Evolutionary conservation across 2,113 vertebrate genomes (phyloP), one percentile per base, ranked within the genome.

Genomic region (Acanthochromis polyacanthus): DNA sequence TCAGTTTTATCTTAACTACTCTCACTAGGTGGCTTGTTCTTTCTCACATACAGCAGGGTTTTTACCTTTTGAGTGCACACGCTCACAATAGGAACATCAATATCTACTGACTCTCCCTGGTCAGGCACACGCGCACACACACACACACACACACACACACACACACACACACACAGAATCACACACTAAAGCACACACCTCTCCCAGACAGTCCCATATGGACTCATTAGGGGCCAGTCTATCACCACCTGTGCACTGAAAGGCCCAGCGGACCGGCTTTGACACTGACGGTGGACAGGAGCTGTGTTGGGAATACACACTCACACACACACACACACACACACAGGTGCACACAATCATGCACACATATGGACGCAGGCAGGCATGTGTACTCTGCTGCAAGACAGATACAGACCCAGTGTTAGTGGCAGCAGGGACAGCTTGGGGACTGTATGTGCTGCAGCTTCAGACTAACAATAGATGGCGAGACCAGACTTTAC

Each of bases 141-240:
- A 50, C 36, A 43, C 32, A 48, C 58, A 81, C 3, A 50, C 63
- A 69, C 14, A 63, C 14, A 50, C n/a, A n/a, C 32, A 69, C 0
- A 38, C 14, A 58, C 15, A 60, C 64, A 78, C n/a, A n/a, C n/a
- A n/a, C n/a, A n/a, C n/a, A n/a, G n/a, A n/a, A n/a, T n/a, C n/a
- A n/a, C n/a, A n/a, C 57, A 20, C 74, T 65, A 57, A 60, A 45
- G 57, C 63, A 83, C 81, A 86, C 83, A 69, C 72, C 56, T 64
- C 76, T 88, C 81, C 86, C 88, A 92, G 90, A 92, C 91, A 71
- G 88, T 92, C 90, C 91, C 92, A 92, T 91, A 91, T 91, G 91
- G 92, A 87, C 90, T 93, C 92, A 93, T 93, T 93, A 93, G 89
- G 87, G 92, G 90, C 91, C 81, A 83, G 92, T 92, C 91, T 92